A percentile compares a stretch with the other conserved stretches of the same genome.
Conservation (phyloP, 2,113 vertebrate species). For the Carassius carassius region DNA sequence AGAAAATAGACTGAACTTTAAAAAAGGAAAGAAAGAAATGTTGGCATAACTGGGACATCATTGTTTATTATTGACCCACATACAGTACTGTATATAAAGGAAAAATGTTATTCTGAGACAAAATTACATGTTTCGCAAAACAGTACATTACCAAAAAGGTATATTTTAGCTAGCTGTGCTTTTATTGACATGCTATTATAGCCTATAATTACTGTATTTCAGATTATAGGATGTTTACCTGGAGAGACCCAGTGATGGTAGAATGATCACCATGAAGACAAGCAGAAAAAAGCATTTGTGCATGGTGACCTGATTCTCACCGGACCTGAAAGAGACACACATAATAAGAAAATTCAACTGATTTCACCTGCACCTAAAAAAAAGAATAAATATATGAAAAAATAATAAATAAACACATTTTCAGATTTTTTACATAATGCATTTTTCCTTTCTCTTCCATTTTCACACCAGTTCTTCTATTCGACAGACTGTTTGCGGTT, state of each 20-base stretch:
- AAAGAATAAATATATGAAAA: background rate
- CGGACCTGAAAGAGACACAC: conserved; percentile 76
- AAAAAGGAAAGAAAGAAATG: background rate
- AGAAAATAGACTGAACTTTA: background rate
- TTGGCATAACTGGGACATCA: background rate
- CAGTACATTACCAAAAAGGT: background rate
- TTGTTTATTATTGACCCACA: conserved; percentile 14
- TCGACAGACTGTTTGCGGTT: background rate
- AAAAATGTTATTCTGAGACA: background rate
- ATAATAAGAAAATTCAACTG: conserved; percentile 38
- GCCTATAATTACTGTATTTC: background rate
- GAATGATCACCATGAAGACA: conserved; percentile 96
- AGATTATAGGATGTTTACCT: conserved; percentile 76
- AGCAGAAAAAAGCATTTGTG: conserved; percentile 95
- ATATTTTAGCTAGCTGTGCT: background rate
- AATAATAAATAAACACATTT: background rate
- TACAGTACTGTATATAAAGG: background rate
- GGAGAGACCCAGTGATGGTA: conserved; percentile 92
- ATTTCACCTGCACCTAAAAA: background rate
- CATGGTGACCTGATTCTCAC: conserved; percentile 91
- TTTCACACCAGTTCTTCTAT: background rate
- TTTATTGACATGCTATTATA: background rate
- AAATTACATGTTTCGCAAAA: background rate
- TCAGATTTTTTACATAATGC: background rate
- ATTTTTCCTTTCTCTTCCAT: background rate